A percentile compares a stretch with the other conserved stretches of the same genome.
These are phyloP conservation scores for Strix uralensis DNA, from an alignment of 2,113 vertebrate genomes.

Conservation along the genomic window DNA sequence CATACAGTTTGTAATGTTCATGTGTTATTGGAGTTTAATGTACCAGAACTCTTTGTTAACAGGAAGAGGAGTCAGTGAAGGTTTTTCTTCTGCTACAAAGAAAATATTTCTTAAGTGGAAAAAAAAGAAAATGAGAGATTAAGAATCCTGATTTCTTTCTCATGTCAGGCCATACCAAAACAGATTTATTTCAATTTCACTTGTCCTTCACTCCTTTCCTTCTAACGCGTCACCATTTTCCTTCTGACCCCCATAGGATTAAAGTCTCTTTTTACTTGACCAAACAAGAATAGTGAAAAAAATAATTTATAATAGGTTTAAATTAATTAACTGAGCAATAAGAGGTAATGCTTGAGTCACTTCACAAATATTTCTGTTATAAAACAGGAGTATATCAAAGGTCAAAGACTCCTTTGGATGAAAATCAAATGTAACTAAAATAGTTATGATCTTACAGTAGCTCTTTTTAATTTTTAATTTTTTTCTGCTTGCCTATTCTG, in stretches of 20 bases:
- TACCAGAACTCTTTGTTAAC: neutral
- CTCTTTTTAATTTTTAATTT: slow-evolving; percentile 44
- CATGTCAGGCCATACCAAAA: neutral
- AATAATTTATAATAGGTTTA: neutral
- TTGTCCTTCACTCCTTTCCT: neutral
- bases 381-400: slow-evolving; percentile 8
- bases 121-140: neutral
- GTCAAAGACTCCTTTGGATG: slow-evolving; percentile 19
- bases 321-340: slow-evolving; percentile 12
- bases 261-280: neutral
- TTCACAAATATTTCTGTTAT: slow-evolving; percentile 39
- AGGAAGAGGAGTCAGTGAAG: neutral
- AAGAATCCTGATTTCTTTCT: neutral
- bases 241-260: neutral
- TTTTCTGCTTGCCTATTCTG: slow-evolving; percentile 23
- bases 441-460: slow-evolving; percentile 27
- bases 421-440: slow-evolving; percentile 41
- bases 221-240: neutral
- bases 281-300: slow-evolving; percentile 19
- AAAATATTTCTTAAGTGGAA: neutral
- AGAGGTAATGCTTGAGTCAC: neutral
- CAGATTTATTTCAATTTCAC: neutral
- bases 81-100: neutral
- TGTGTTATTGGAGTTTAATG: neutral
- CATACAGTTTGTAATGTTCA: neutral